Percentiles rank a stretch among this genome's conserved stretches.
Conservation (phyloP, 2,113 vertebrate genomes). For the Burhinus oedicnemus region DNA sequence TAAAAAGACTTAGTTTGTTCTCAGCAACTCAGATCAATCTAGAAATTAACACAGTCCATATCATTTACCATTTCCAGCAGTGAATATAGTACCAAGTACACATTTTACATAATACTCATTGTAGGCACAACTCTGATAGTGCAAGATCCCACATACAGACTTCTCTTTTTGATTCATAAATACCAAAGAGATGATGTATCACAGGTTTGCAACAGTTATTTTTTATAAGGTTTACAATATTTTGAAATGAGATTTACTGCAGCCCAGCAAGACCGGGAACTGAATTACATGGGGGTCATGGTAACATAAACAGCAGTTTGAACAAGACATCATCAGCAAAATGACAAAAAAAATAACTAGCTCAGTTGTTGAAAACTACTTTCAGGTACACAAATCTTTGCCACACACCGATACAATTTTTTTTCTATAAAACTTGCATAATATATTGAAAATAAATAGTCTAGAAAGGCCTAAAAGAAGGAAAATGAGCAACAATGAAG, state of each 20-base stretch:
- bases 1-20: background rate
- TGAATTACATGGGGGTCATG: background rate
- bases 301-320: background rate
- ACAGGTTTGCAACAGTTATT: background rate
- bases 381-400: background rate
- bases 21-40: constrained; percentile 5
- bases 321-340: background rate
- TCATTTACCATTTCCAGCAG: background rate
- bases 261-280: background rate
- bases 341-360: background rate
- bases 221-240: background rate
- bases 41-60: background rate
- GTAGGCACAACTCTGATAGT: background rate
- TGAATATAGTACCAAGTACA: background rate
- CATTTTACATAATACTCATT: constrained; percentile 18
- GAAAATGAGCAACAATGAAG: background rate
- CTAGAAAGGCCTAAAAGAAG: background rate
- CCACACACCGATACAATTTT: fast-evolving
- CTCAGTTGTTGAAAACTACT: background rate
- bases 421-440: background rate
- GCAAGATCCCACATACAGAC: background rate
- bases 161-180: background rate
- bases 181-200: background rate
- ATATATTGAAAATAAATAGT: background rate
- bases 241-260: constrained; percentile 14